Evolutionary conservation across 2,113 vertebrate genomes (phyloP), one percentile per base, ranked within the genome.

Genomic region (Athene noctua): DNA sequence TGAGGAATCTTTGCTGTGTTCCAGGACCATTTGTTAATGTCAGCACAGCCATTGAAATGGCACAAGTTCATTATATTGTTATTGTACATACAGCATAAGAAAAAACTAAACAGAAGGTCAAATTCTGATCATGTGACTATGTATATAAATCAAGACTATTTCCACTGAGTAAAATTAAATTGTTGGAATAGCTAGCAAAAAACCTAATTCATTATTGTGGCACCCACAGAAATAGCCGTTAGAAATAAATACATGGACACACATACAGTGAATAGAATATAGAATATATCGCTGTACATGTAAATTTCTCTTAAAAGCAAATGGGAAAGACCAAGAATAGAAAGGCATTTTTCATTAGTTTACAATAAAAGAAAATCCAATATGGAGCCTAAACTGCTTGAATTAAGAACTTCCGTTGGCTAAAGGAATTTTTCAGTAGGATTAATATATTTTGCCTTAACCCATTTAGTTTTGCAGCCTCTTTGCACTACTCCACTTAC

Each of bases 111-210:
- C 73, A 96, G 77, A 88, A 92, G 96, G 89, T 94, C 91, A 92
- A 68, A 89, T 82, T 94, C 86, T 95, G 57, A 95, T 94, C 90
- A 96, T 90, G 80, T 97, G 95, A 70, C 77, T 89, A 80, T 11
- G 29, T 85, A 63, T 84, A 94, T 97, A 97, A 97, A 94, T 96
- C 90, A 96, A 91, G 70, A 73, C 49, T 70, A 75, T 95, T 94
- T 97, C 91, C 86, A 95, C 74, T 46, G 62, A 94, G 65, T 87
- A 82, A 97, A 93, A 91, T 62, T 65, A 92, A 95, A 89, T 82
- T 54, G 66, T 40, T 95, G 68, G 83, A 86, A 90, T 92, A 86
- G 68, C 73, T 91, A 25, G 23, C 32, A 63, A 90, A 85, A 91
- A 78, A 79, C 32, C 63, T 94, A 72, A 91, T 91, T 87, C 92